Percentiles rank a stretch among this genome's conserved stretches.
Conservation (phyloP, 2,113 vertebrate species). For the Heterochromis multidens region DNA sequence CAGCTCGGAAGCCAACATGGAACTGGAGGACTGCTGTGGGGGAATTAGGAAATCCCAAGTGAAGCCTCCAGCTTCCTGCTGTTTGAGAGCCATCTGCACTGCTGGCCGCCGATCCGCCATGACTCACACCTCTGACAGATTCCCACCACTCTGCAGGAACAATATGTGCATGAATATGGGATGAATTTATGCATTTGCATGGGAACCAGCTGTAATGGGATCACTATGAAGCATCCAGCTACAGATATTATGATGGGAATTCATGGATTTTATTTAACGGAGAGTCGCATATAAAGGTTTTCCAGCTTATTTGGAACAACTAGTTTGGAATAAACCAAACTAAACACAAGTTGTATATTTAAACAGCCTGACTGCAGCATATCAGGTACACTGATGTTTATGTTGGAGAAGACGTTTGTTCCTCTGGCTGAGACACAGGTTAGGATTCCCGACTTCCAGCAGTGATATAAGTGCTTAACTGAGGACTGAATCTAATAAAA, state of each 20-base stretch:
- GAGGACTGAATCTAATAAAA: neutral
- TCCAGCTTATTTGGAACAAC: neutral
- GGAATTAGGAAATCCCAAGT: conserved; percentile 51
- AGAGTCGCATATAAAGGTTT: neutral
- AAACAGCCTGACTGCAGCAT: neutral
- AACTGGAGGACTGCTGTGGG: neutral
- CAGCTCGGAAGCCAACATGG: neutral
- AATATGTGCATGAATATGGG: neutral
- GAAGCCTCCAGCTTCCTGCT: conserved; percentile 43
- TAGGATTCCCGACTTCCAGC: neutral
- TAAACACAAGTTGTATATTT: neutral
- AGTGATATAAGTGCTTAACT: neutral
- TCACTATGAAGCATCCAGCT: neutral
- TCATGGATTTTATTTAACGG: neutral
- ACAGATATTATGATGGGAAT: neutral
- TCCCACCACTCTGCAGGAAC: conserved; percentile 42
- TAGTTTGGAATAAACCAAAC: neutral
- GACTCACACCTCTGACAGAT: conserved; percentile 51
- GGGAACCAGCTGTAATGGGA: neutral
- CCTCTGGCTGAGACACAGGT: neutral
- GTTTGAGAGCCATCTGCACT: conserved; percentile 44
- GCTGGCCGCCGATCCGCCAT: conserved; percentile 5
- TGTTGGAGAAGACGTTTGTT: neutral
- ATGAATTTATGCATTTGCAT: neutral
- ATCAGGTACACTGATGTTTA: neutral